Base-by-base conservation (phyloP, 1,140 invertebrate species). In the Orussus abietinus region DNA sequence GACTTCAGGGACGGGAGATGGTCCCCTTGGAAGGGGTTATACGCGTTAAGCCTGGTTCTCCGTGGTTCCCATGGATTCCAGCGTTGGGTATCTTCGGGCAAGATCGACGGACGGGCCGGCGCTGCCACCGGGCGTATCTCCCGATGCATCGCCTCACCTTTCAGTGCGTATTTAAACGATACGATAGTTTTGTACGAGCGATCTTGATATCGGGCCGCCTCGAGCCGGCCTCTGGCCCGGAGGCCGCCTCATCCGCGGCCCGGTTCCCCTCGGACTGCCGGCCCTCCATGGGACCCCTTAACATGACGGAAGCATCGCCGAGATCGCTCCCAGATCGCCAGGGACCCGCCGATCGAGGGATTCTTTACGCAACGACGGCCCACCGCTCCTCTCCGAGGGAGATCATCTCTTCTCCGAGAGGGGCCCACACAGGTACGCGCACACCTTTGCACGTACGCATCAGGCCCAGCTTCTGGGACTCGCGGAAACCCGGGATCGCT, bases 131-230 rank as follows among this genome's bases (percentile, higher is more conserved):
- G n/a, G n/a, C 66, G 67, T 73, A 73, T 73, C 70, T 73, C 48
- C 69, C 70, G 68, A 73, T 73, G 64, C 70, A 73, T 73, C 70
- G 66, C 69, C 70, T 73, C 70, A 73, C 70, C 70, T 73, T 73
- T 73, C 70, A 73, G 70, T 73, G 70, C 69, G 70, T 73, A 73
- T 73, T 73, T 73, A 73, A 73, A 71, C 70, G 70, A 73, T 72
- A 73, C 70, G 70, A 73, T 73, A 73, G 66, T 72, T 72, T 71
- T 72, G 71, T 71, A 72, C 70, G 67, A 63, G 65, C 64, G 67
- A 73, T 72, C 70, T n/a, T 73, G 70, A 73, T 73, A 73, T 69
- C 67, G 59, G 51, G 47, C 55, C 53, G n/a, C 53, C 59, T 60
- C 54, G 53, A 67, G 59, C 62, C 41, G 20, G 32, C 19, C 35